phyloP scores from a whole-genome alignment of 1,140 invertebrate genomes.

The Phymorhynchus buccinoides region DNA sequence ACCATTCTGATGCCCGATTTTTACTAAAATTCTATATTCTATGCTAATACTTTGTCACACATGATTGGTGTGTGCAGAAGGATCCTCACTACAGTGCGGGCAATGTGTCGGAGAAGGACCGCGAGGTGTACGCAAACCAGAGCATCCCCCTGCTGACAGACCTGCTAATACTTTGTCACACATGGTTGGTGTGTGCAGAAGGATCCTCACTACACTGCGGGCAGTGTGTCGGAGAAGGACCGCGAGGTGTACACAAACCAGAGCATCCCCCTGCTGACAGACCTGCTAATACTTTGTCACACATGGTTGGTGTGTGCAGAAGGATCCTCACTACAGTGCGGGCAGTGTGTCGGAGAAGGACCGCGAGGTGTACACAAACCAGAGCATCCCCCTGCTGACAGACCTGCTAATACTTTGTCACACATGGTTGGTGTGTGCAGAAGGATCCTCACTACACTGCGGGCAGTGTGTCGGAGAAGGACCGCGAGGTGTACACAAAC shows the following conservation, averaged over 20 bases:
- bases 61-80: slow-evolving; percentile 55
- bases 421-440: no score
- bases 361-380: slow-evolving; percentile 48
- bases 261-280: slow-evolving; percentile 56
- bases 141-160: slow-evolving; percentile 58
- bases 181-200: slow-evolving; percentile 56
- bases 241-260: slow-evolving; percentile 50
- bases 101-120: slow-evolving; percentile 50
- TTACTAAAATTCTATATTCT: no score
- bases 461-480: no score
- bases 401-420: no score
- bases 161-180: no score
- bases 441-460: no score
- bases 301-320: slow-evolving; percentile 57
- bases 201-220: slow-evolving; percentile 55
- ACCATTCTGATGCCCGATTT: no score
- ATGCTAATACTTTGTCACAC: no score
- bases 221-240: slow-evolving; percentile 49
- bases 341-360: slow-evolving; percentile 49
- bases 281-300: no score
- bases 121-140: slow-evolving; percentile 48
- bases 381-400: slow-evolving; percentile 58
- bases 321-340: slow-evolving; percentile 57
- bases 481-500: no score
- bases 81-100: slow-evolving; percentile 56